Evolutionary conservation across 2,797 vertebrate genomes (phyloP).

Genomic region (Cirrhinus molitorella): DNA sequence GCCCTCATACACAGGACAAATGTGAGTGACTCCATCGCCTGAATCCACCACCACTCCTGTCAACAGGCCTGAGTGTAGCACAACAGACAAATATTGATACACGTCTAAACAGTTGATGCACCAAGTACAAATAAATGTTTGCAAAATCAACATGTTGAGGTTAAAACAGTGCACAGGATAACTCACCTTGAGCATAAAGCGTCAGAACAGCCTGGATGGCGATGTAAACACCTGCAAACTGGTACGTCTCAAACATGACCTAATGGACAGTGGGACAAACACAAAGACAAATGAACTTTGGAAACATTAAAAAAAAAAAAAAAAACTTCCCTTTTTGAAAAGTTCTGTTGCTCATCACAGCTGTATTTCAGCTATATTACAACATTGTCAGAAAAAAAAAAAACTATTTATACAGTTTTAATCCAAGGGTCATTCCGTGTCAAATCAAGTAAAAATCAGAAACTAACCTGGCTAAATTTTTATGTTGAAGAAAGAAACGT

Average conservation of each 20-base stretch:
- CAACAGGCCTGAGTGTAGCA: conserved; percentile 77
- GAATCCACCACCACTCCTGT: conserved; percentile 91
- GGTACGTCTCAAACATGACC: conserved; percentile 94
- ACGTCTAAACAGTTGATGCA: background rate
- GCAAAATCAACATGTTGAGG: background rate
- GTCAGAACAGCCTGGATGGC: conserved; percentile 92
- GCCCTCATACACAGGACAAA: conserved; percentile 90
- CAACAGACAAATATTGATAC: conserved; percentile 14
- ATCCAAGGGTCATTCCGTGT: background rate
- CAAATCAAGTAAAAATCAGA: too few relatives aligned
- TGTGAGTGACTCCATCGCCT: conserved; percentile 89
- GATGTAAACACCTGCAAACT: conserved; percentile 89
- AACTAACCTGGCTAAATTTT: too few relatives aligned
- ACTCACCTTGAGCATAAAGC: conserved; percentile 90
- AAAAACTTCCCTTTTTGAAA: background rate
- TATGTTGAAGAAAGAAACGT: too few relatives aligned
- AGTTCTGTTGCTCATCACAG: background rate
- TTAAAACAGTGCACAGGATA: background rate
- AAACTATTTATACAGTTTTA: background rate
- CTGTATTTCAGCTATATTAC: background rate
- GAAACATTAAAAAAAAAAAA: background rate
- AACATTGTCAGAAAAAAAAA: background rate
- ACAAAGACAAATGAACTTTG: background rate
- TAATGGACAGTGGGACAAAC: conserved; percentile 62
- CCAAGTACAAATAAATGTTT: background rate